Evolutionary conservation across 2,888 invertebrate genomes (phyloP).

Genomic region (Nasonia oneida): DNA sequence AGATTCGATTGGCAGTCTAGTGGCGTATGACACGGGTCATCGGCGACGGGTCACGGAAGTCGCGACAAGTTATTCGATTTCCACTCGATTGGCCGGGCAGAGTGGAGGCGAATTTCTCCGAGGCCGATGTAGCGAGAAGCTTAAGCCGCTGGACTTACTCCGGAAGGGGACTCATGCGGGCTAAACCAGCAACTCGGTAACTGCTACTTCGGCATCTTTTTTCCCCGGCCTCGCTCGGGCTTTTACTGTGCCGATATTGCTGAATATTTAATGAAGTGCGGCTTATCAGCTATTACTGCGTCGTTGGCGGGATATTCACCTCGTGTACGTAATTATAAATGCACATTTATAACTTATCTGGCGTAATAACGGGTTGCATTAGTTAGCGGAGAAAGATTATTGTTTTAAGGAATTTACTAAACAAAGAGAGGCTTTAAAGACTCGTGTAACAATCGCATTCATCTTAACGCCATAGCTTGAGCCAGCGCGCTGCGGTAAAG

Average conservation of each 20-base stretch:
- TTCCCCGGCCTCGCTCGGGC: background rate
- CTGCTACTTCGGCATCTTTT: background rate
- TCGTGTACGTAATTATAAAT: too few species aligned
- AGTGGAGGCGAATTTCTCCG: constrained; percentile 31
- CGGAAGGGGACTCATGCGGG: background rate
- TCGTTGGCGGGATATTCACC: too few species aligned
- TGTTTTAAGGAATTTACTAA: background rate
- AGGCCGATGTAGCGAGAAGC: background rate
- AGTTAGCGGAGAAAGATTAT: background rate
- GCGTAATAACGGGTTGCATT: background rate
- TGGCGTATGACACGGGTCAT: constrained; percentile 56
- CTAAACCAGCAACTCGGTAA: background rate
- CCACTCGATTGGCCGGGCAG: constrained; percentile 47
- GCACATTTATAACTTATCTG: too few species aligned
- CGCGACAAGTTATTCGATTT: constrained; percentile 59
- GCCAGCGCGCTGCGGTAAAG: background rate
- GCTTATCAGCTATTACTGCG: too few species aligned
- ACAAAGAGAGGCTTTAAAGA: background rate
- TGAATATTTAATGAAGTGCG: background rate
- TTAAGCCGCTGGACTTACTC: background rate
- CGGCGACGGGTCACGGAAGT: constrained; percentile 53
- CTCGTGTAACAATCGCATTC: background rate
- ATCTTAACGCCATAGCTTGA: background rate
- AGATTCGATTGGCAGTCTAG: constrained; percentile 44
- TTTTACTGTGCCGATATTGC: background rate